Evolutionary conservation across 1,140 invertebrate genomes (phyloP).

Genomic region (Aphaenogaster rudis): DNA sequence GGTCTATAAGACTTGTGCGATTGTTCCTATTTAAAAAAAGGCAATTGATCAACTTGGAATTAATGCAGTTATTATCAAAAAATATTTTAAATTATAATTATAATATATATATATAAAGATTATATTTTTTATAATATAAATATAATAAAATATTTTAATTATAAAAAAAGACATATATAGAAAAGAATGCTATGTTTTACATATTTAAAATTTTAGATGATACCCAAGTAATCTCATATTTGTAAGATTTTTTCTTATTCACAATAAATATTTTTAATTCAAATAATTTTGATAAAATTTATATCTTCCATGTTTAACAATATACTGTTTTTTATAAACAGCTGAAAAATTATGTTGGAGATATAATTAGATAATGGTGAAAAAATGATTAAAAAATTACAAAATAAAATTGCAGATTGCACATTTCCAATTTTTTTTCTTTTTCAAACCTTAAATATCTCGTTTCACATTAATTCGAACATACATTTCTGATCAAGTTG

Average conservation of each 20-base stretch:
- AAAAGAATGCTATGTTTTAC: background rate
- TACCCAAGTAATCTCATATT: background rate
- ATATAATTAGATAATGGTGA: background rate
- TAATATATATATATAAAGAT: too few species aligned
- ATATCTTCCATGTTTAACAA: background rate
- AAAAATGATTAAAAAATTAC: background rate
- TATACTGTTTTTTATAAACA: background rate
- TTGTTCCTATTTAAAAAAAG: conserved; percentile 91
- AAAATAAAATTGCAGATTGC: background rate
- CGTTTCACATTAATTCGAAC: background rate
- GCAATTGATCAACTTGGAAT: background rate
- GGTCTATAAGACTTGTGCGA: conserved; percentile 98
- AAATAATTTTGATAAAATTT: conserved; percentile 1
- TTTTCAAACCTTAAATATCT: background rate
- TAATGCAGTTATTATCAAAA: background rate
- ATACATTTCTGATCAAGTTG: background rate
- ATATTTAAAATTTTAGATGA: background rate
- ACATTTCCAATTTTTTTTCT: background rate
- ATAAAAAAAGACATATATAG: background rate
- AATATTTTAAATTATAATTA: too few species aligned
- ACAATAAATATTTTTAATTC: background rate
- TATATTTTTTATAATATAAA: too few species aligned
- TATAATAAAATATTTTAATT: too few species aligned
- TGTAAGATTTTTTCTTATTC: background rate
- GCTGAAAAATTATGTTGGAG: conserved; percentile 11